A percentile compares a stretch with the other conserved stretches of the same genome.
Evolutionary conservation across 1,140 invertebrate species (phyloP).

Genomic region (Oedothorax gibbosus): DNA sequence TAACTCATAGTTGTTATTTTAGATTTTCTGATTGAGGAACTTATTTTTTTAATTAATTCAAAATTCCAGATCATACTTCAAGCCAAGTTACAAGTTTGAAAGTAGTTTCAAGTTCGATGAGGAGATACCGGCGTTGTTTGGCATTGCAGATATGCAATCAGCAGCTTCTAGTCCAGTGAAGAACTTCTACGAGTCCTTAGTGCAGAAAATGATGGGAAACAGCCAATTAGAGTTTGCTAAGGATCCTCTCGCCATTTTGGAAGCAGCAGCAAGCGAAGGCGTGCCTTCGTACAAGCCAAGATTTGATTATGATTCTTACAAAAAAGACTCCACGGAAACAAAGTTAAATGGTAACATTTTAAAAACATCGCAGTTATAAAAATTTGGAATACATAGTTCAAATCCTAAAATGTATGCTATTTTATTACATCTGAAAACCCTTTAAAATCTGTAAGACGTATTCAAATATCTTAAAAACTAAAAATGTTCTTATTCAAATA

Average conservation of each 20-base stretch:
- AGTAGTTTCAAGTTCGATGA: slow-evolving; percentile 25
- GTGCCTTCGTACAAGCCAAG: slow-evolving; percentile 26
- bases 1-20: too few species aligned
- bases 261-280: slow-evolving; percentile 30
- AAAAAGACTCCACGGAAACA: slow-evolving; percentile 33
- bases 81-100: slow-evolving; percentile 9
- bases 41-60: not conserved
- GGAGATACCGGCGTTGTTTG: slow-evolving; percentile 30
- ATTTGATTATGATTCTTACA: slow-evolving; percentile 48
- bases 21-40: not conserved
- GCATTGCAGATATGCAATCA: slow-evolving; percentile 12
- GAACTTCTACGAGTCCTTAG: slow-evolving; percentile 39
- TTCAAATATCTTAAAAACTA: not conserved
- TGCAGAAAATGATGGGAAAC: slow-evolving; percentile 3
- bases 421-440: too few species aligned
- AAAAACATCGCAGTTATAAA: not conserved
- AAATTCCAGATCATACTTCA: not conserved
- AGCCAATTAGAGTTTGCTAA: not conserved
- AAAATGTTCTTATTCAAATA: not conserved
- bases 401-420: too few species aligned
- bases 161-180: slow-evolving; percentile 27
- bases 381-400: too few species aligned
- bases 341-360: slow-evolving; percentile 47
- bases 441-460: too few species aligned
- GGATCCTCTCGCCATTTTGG: slow-evolving; percentile 21